A percentile compares a stretch with the other conserved stretches of the same genome.
phyloP scores from a whole-genome alignment of 1,140 invertebrate genomes.

The Schlechtendalia chinensis region DNA sequence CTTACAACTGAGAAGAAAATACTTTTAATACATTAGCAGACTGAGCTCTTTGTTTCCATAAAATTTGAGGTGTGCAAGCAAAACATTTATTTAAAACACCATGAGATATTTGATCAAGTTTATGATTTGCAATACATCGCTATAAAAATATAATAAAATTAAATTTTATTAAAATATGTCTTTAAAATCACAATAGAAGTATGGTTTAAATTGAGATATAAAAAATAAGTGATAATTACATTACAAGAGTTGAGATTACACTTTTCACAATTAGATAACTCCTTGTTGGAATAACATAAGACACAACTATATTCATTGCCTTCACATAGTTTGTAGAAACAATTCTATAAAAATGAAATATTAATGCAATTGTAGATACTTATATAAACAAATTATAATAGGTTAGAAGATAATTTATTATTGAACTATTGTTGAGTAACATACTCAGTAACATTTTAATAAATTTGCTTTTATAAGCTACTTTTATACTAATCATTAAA shows the following conservation, averaged over 20 bases:
- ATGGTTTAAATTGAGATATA: background rate
- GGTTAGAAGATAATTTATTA: no score
- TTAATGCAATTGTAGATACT: background rate
- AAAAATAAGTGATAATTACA: background rate
- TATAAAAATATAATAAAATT: background rate
- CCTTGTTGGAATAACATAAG: background rate
- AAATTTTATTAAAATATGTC: background rate
- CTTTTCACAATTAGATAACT: constrained; percentile 6
- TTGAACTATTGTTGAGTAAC: no score
- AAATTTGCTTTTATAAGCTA: no score
- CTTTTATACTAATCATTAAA: no score
- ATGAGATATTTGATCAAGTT: background rate
- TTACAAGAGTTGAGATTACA: constrained; percentile 32
- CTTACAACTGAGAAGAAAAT: constrained; percentile 44
- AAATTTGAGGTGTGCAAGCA: background rate
- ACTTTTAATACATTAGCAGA: constrained; percentile 32
- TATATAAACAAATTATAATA: no score
- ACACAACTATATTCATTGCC: constrained; percentile 21
- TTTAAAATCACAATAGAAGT: background rate
- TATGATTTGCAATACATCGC: constrained; percentile 23
- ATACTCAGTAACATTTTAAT: no score
- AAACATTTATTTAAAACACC: constrained; percentile 9
- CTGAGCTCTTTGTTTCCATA: constrained; percentile 31
- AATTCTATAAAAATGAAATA: constrained; percentile 20
- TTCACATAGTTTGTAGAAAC: constrained; percentile 13